Evolutionary conservation across 2,797 vertebrate genomes (phyloP).

Genomic region (Lagodon rhomboides): DNA sequence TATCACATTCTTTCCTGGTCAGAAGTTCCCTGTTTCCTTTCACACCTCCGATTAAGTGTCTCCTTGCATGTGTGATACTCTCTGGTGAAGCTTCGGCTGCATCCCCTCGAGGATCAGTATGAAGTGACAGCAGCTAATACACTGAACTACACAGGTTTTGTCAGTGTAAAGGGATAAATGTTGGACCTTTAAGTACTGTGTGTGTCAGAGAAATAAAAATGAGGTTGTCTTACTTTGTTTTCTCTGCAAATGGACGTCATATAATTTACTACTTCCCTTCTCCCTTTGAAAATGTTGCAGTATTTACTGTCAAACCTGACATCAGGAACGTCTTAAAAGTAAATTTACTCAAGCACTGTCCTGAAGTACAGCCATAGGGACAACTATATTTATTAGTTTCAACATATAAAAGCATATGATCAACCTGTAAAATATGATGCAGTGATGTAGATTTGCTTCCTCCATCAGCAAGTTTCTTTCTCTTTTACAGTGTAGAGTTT

Average conservation of each 20-base stretch:
- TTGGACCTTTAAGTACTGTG: not conserved
- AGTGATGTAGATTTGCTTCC: too few relatives aligned
- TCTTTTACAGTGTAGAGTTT: too few relatives aligned
- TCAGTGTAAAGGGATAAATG: not conserved
- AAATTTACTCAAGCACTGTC: not conserved
- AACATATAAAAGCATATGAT: too few relatives aligned
- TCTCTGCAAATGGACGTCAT: not conserved
- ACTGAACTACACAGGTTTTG: not conserved
- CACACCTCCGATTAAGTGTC: slow-evolving; percentile 55
- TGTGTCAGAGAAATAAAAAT: not conserved
- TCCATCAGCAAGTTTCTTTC: too few relatives aligned
- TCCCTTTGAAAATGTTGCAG: not conserved
- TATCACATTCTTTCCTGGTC: slow-evolving; percentile 63
- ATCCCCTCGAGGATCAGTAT: not conserved
- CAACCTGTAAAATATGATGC: too few relatives aligned
- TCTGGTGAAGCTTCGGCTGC: slow-evolving; percentile 2
- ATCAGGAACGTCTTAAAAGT: not conserved
- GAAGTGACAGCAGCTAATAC: not conserved
- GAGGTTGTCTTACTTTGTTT: not conserved
- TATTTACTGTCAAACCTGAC: not conserved
- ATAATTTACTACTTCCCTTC: not conserved
- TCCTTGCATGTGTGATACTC: slow-evolving; percentile 19
- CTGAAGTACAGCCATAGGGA: not conserved
- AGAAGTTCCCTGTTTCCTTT: slow-evolving; percentile 40
- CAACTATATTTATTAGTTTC: too few relatives aligned